Evolutionary conservation across 2,113 vertebrate species (phyloP), one percentile per base, ranked within the genome.

Genomic region (Tychaedon coryphoeus): DNA sequence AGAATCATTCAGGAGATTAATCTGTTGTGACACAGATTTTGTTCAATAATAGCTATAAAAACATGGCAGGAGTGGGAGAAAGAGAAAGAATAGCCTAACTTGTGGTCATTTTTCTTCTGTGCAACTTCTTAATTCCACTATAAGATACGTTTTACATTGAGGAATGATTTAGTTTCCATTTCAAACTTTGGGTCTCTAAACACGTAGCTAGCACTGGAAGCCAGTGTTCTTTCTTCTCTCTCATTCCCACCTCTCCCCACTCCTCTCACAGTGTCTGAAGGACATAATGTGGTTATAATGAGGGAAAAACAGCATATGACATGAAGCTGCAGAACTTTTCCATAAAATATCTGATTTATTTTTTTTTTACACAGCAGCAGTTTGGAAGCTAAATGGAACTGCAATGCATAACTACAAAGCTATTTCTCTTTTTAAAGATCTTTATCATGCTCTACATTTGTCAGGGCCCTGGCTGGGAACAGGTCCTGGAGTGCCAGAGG

Each of bases 21-120:
- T 87, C 57, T 85, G 62, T 38, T 45, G 31, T 90, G 82, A 76
- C 72, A 70, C 1, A 6, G 76, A 70, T 75, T 80, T 86, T 82
- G 66, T 74, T 96, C 87, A 76, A 80, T 96, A 92, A 82, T 26
- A 84, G 28, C 72, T 85, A 47, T 54, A 71, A 88, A 92, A 88
- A 53, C 70, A 67, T 71, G 53, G 48, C 75, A 92, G 70, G 8
- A 81, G 80, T 85, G 53, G 73, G 61, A 85, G 69, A 78, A 91
- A 86, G n/a, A 82, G 47, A 80, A 85, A 83, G 42, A 94, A 80
- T 23, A 76, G 15, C 34, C 34, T 84, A 51, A 29, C 12, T 40
- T 71, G 42, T 23, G 22, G 22, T 62, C 4, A 95, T 94, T 92
- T 88, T 74, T 90, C 72, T 86, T 72, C 20, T 3, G 0, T 19